Evolutionary conservation across 2,113 vertebrate genomes (phyloP), one percentile per base, ranked within the genome.

Genomic region (Halcyon senegalensis): DNA sequence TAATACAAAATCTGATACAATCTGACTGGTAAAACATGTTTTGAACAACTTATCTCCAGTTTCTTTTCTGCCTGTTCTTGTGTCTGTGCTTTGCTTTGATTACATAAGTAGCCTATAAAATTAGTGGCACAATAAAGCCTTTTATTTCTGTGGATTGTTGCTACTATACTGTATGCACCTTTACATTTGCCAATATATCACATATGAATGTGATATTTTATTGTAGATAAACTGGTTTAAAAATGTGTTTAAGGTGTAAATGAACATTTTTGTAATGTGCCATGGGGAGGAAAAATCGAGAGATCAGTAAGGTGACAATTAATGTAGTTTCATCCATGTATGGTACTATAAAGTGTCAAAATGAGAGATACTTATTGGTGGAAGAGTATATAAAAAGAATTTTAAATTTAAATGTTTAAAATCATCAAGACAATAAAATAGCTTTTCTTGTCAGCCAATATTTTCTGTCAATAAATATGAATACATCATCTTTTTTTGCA

Each of bases 231-330:
- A 31, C 6, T 28, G 5, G 7, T 76, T 79, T 58, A 28, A 79
- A 87, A 85, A 53, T 0, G 1, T 31, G 3, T 48, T 77, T 70
- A 67, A 69, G 16, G 11, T 64, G 9, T 60, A 64, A 81, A 60
- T 70, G 23, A 16, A 48, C 9, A n/a, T 53, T 73, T 85, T 85
- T 28, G 9, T 58, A 37, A 39, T 37, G 3, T 44, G 17, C 37
- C 16, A 5, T 76, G 55, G 35, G 31, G 7, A 68, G 27, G 11
- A 50, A 79, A 59, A n/a, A 31, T 41, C 9, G 60, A 55, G 87
- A 93, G 86, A 90, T 93, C 84, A 89, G 93, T 89, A 94, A 97
- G 92, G 93, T 97, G 95, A 93, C 92, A 95, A 90, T 96, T 95
- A 46, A 31, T n/a, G 20, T 28, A 56, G 28, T 66, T 90, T 62